A percentile compares a stretch with the other conserved stretches of the same genome.
Evolutionary conservation across 1,140 invertebrate genomes (phyloP).

Genomic region (Drosophila albomicans): DNA sequence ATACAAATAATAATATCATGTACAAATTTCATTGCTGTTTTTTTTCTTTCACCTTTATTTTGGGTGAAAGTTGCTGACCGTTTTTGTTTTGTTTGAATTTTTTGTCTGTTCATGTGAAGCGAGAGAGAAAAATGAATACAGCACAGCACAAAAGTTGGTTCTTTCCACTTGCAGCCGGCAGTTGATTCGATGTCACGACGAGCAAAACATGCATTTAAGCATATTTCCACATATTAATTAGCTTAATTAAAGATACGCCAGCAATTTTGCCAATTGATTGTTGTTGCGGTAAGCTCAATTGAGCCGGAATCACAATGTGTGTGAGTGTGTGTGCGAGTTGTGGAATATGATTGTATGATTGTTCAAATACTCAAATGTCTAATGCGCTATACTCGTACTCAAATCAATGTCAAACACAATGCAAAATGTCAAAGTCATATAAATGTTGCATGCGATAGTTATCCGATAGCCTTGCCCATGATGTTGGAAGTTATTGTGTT

Average conservation of each 20-base stretch:
- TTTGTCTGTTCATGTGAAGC: background rate
- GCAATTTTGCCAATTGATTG: constrained; percentile 41
- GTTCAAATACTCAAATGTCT: background rate
- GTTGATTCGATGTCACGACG: background rate
- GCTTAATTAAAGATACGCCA: constrained; percentile 55
- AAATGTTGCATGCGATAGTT: constrained; percentile 7
- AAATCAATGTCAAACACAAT: constrained; percentile 36
- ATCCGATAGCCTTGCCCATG: constrained; percentile 26
- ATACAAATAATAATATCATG: constrained; percentile 15
- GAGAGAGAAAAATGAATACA: background rate
- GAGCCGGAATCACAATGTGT: constrained; percentile 10
- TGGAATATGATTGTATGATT: background rate
- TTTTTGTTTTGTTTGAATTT: constrained; percentile 21
- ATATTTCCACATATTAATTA: constrained; percentile 46
- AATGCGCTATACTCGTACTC: background rate
- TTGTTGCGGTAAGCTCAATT: constrained; percentile 37
- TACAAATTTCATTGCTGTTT: constrained; percentile 6
- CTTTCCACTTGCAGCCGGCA: constrained; percentile 1
- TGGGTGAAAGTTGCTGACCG: constrained; percentile 40
- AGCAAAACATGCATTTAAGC: background rate
- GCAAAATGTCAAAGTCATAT: constrained; percentile 45
- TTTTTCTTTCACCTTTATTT: constrained; percentile 10
- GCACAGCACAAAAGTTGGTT: background rate
- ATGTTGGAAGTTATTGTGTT: background rate
- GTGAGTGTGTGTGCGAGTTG: too few species aligned